phyloP scores from a whole-genome alignment of 1,140 invertebrate genomes.

The Drosophila parabipectinata region DNA sequence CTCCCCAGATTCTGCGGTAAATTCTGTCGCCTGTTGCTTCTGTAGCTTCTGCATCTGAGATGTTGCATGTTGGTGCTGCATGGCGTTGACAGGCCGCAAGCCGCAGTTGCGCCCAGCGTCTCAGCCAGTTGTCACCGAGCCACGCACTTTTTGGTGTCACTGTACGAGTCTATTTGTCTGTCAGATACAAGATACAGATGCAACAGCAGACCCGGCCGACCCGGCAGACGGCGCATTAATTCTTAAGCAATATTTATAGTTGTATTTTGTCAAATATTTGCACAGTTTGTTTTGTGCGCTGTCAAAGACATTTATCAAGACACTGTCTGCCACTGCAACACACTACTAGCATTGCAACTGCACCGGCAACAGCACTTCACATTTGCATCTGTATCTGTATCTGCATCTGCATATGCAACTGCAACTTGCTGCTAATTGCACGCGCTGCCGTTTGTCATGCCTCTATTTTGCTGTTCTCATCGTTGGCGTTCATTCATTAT shows the following conservation, averaged over 20 bases:
- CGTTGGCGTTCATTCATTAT: constrained; percentile 73
- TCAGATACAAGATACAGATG: constrained; percentile 20
- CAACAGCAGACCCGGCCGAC: constrained; percentile 4
- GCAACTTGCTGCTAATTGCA: constrained; percentile 69
- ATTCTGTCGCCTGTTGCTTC: constrained; percentile 30
- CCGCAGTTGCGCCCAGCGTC: constrained; percentile 48
- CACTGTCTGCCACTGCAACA: constrained; percentile 16
- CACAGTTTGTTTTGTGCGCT: constrained; percentile 78
- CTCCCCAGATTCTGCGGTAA: constrained; percentile 43
- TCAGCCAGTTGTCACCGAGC: constrained; percentile 52
- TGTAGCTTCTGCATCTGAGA: constrained; percentile 19
- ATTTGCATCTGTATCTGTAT: constrained; percentile 16
- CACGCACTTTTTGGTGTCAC: constrained; percentile 79
- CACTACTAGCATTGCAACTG: not conserved
- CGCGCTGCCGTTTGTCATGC: constrained; percentile 68
- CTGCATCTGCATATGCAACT: constrained; percentile 12
- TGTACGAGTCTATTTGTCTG: constrained; percentile 74
- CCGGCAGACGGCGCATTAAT: constrained; percentile 65
- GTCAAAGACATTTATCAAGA: constrained; percentile 79
- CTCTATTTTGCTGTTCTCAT: constrained; percentile 58
- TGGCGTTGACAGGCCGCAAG: constrained; percentile 48
- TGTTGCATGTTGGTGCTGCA: constrained; percentile 27
- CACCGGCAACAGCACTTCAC: constrained; percentile 1
- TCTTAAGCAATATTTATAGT: constrained; percentile 83
- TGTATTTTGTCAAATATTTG: constrained; percentile 83